phyloP scores from a whole-genome alignment of 1,140 invertebrate species.

The Brachionus rotundiformis region DNA sequence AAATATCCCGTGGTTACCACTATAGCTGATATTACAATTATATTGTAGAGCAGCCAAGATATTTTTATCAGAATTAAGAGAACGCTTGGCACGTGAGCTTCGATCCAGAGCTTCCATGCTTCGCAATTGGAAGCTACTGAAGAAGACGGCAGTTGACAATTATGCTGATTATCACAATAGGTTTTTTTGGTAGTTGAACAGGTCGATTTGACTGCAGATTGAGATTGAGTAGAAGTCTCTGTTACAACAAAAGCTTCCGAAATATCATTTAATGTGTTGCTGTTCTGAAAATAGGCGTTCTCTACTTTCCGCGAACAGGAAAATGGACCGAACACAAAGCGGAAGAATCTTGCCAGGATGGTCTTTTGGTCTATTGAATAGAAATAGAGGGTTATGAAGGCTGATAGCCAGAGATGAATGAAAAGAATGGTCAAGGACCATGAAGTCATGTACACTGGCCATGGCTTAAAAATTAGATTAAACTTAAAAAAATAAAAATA shows the following conservation, averaged over 20 bases:
- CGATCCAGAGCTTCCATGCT: constrained; percentile 30
- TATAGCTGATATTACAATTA: constrained; percentile 39
- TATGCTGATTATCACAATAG: constrained; percentile 40
- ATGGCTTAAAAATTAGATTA: not conserved
- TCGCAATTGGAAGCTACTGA: constrained; percentile 1
- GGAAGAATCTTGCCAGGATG: not conserved
- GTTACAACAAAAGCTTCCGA: not conserved
- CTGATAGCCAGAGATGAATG: constrained; percentile 34
- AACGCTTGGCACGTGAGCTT: constrained; percentile 26
- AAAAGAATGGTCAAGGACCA: constrained; percentile 47
- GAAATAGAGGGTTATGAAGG: constrained; percentile 31
- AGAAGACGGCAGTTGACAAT: constrained; percentile 38
- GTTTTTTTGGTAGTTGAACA: not conserved
- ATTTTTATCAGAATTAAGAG: constrained; percentile 21
- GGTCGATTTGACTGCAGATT: not conserved
- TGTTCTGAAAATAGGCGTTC: not conserved
- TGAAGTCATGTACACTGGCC: constrained; percentile 50
- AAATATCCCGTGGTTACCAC: constrained; percentile 39
- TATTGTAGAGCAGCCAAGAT: constrained; percentile 38
- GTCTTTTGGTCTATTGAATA: constrained; percentile 44
- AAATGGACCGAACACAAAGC: constrained; percentile 42
- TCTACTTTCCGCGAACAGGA: constrained; percentile 4
- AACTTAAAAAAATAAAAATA: not conserved
- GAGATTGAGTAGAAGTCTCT: not conserved
- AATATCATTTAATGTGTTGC: not conserved